phyloP scores from a whole-genome alignment of 2,797 vertebrate genomes.

The Onychomys arenicola region DNA sequence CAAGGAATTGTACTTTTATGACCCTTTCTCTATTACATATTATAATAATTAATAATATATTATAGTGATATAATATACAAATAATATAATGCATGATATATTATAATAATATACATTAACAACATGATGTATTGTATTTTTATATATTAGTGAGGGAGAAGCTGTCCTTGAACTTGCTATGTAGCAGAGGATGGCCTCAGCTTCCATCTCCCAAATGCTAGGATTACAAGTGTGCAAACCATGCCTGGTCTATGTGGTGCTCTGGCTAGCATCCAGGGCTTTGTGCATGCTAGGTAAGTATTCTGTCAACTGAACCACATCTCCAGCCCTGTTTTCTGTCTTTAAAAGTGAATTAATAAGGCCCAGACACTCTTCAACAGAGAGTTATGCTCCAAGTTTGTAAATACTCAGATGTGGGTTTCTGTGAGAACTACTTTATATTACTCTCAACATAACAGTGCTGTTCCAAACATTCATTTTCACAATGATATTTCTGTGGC shows the following conservation, averaged over 20 bases:
- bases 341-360: slow-evolving; percentile 40
- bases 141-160: background rate
- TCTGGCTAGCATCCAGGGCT: background rate
- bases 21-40: background rate
- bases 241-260: background rate
- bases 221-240: background rate
- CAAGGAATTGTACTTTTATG: background rate
- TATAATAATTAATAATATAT: background rate
- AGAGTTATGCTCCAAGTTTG: background rate
- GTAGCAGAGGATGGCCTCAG: background rate
- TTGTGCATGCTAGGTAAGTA: background rate
- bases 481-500: slow-evolving; percentile 41
- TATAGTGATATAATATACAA: background rate
- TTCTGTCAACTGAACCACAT: background rate
- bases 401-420: slow-evolving; percentile 40
- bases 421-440: slow-evolving; percentile 6
- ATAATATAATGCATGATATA: background rate
- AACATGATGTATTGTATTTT: background rate
- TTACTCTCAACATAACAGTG: slow-evolving; percentile 20
- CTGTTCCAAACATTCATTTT: slow-evolving; percentile 30
- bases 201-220: background rate
- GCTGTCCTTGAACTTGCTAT: background rate
- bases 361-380: background rate
- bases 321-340: background rate
- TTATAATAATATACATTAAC: background rate